A percentile compares a stretch with the other conserved stretches of the same genome.
Conservation (phyloP, 1,140 invertebrate species). For the Conus betulinus region DNA sequence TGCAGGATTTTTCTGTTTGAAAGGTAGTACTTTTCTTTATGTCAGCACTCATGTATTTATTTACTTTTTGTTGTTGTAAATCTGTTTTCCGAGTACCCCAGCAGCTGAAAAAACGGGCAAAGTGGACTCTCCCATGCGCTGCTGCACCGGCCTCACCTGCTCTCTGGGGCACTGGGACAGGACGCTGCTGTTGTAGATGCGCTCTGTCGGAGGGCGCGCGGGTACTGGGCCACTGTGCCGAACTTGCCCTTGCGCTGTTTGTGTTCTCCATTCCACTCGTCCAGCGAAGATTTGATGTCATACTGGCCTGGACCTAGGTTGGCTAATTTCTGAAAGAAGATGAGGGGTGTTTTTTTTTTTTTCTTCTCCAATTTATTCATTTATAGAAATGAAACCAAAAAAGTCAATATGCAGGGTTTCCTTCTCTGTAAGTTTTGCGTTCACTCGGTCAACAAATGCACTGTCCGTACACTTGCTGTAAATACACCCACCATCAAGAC, state of each 20-base stretch:
- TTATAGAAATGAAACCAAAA: conserved; percentile 28
- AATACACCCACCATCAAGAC: too few relatives aligned
- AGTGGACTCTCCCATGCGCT: not conserved
- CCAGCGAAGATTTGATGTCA: conserved; percentile 68
- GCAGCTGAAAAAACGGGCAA: not conserved
- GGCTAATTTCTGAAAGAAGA: conserved; percentile 53
- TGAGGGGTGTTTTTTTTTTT: too few relatives aligned
- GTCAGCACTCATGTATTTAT: too few relatives aligned
- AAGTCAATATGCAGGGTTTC: not conserved
- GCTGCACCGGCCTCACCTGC: conserved; percentile 42
- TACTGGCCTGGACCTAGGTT: conserved; percentile 73
- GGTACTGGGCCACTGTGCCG: conserved; percentile 66
- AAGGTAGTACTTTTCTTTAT: too few relatives aligned
- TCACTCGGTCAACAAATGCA: too few relatives aligned
- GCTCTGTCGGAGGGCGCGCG: conserved; percentile 61
- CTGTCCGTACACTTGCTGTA: too few relatives aligned
- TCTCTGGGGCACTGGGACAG: conserved; percentile 65
- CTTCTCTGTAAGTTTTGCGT: not conserved
- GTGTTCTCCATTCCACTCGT: conserved; percentile 63
- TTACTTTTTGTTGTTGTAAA: too few relatives aligned
- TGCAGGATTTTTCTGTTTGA: too few relatives aligned
- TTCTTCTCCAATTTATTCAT: too few relatives aligned
- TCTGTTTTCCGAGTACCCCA: too few relatives aligned
- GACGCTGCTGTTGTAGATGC: conserved; percentile 64
- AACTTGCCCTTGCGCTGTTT: conserved; percentile 67